Evolutionary conservation across 92 coral and sea anemone genomes (phyloP).

Genomic region (Phymanthus crucifer): DNA sequence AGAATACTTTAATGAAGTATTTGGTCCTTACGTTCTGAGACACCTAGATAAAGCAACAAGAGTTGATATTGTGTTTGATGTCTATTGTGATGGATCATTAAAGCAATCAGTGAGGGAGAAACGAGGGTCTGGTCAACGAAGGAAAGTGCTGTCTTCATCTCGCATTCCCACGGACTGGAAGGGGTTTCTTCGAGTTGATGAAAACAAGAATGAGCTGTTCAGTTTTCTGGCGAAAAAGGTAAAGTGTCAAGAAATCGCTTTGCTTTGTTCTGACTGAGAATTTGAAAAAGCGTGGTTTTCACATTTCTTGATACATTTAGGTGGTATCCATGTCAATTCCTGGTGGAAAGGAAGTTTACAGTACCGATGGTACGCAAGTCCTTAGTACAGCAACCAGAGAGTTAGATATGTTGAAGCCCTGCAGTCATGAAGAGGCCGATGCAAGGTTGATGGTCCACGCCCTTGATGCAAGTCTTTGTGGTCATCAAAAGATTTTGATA

Average conservation of each 20-base stretch:
- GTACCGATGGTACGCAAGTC: slow-evolving; percentile 14
- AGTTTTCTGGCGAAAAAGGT: slow-evolving; percentile 7
- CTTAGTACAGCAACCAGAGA: slow-evolving; percentile 20
- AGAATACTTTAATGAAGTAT: slow-evolving; percentile 36
- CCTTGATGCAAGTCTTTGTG: slow-evolving; percentile 22
- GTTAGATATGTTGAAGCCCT: too few species aligned
- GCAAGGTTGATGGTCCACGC: slow-evolving; percentile 49
- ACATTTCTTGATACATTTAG: too few species aligned
- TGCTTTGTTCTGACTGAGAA: background rate
- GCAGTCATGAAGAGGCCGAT: slow-evolving; percentile 66
- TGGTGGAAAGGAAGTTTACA: too few species aligned
- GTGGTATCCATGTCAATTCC: background rate
- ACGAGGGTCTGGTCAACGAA: slow-evolving; percentile 18
- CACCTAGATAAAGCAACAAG: slow-evolving; percentile 47
- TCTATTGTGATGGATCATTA: slow-evolving; percentile 37
- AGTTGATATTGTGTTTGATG: slow-evolving; percentile 60
- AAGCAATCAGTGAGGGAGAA: slow-evolving; percentile 15
- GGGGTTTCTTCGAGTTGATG: slow-evolving; percentile 7
- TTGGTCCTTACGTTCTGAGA: slow-evolving; percentile 51
- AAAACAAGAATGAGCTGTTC: slow-evolving; percentile 20
- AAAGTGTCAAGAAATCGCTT: background rate
- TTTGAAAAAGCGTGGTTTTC: background rate
- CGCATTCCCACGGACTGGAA: slow-evolving; percentile 14
- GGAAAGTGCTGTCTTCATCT: slow-evolving; percentile 1
- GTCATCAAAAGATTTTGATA: slow-evolving; percentile 38